Percentiles rank a stretch among this genome's conserved stretches.
phyloP scores from a whole-genome alignment of 2,797 vertebrate species.

The Phoxinus dragarum region DNA sequence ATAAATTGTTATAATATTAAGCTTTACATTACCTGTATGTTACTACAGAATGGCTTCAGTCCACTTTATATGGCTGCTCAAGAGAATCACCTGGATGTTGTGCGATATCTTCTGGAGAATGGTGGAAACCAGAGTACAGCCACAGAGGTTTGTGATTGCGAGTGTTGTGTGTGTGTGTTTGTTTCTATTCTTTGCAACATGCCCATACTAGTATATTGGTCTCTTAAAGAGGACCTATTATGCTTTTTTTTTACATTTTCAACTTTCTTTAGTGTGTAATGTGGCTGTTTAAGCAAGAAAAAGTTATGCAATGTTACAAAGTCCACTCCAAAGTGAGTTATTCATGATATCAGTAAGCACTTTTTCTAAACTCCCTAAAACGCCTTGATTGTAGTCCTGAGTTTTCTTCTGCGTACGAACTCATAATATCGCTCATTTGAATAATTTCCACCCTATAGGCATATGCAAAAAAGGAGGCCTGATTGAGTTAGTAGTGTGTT shows the following conservation, averaged over 20 bases:
- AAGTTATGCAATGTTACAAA: not conserved
- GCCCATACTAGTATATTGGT: not conserved
- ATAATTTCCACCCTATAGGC: not conserved
- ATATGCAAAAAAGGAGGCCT: not conserved
- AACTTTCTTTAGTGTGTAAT: not conserved
- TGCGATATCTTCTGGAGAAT: slow-evolving; percentile 93
- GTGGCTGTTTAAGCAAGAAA: not conserved
- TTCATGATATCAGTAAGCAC: not conserved
- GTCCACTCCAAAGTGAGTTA: not conserved
- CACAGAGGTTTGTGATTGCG: slow-evolving; percentile 84
- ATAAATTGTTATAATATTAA: not conserved
- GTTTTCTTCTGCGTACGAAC: not conserved
- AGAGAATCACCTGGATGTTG: slow-evolving; percentile 96
- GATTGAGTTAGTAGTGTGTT: not conserved
- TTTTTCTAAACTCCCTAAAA: not conserved
- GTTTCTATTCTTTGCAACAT: not conserved
- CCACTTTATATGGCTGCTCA: slow-evolving; percentile 98
- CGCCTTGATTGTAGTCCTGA: not conserved
- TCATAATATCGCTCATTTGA: not conserved
- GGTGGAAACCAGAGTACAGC: slow-evolving; percentile 98
- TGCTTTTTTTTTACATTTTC: not conserved
- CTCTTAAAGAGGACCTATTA: not conserved
- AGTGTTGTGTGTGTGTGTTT: slow-evolving; percentile 23
- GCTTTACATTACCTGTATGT: not conserved
- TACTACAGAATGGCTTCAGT: slow-evolving; percentile 93